Base-by-base conservation (phyloP, 2,113 vertebrate genomes). In the Scalopus aquaticus region DNA sequence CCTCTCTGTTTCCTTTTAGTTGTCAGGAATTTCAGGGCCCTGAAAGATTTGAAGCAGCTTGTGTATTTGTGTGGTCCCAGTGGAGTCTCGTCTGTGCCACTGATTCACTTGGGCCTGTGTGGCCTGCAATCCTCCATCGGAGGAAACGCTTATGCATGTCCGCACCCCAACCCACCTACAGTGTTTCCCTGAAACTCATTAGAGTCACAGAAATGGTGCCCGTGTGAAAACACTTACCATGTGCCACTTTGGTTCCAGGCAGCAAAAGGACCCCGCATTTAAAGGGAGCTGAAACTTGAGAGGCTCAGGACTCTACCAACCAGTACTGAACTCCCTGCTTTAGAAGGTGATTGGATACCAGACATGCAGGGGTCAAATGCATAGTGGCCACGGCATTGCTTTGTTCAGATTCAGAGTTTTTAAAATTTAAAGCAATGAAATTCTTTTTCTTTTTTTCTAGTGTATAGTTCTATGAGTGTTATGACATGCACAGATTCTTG, bases 51-150 rank as follows among this genome's bases (percentile, higher is more conserved):
- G 22, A 86, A 91, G 93, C 93, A 96, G 92, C 89, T 87, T 90
- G 84, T 92, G 92, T 28, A 1, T 88, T 15, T 94, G 97, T 96
- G 97, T 97, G 95, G 96, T 95, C 97, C 65, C 35, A 1, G 70
- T 3, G 39, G 26, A 13, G 83, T 13, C 37, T 64, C 12, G 11
- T 39, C 81, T 58, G 73, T 32, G 65, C 39, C 72, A 3, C 73
- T n/a, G 58, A 15, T 44, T 78, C 26, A 11, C 84, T 65, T 1
- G n/a, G 95, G 83, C 73, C 90, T 81, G 81, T 92, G 94, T 95
- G 91, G 95, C 94, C 93, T 44, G 44, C 46, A 42, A 83, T 54
- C 76, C 76, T 82, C 46, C 0, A 74, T 2, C 0, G 28, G 35
- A 86, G 92, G 74, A 58, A 26, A 58, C 35, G 22, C 6, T 1